These are phyloP conservation scores for Baronia brevicornis DNA, from an alignment of 2,888 invertebrate genomes.

Conservation along the genomic window DNA sequence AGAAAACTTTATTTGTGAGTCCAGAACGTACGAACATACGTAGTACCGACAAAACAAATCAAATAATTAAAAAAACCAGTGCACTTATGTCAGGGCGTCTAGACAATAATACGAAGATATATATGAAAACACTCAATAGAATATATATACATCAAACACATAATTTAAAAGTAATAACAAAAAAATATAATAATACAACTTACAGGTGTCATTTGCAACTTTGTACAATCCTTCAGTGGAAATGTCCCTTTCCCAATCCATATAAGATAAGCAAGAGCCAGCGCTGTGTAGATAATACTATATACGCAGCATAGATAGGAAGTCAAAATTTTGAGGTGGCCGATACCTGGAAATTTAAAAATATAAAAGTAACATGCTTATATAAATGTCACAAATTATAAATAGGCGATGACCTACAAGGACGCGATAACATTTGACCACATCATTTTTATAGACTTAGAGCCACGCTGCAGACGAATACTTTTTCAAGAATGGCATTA, in stretches of 20 bases:
- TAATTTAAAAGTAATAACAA: neutral
- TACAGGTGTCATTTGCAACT: constrained; percentile 72
- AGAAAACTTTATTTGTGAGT: too few species aligned
- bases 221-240: constrained; percentile 77
- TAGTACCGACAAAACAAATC: too few species aligned
- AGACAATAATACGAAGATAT: too few species aligned
- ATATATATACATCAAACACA: neutral
- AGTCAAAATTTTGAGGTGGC: constrained; percentile 77
- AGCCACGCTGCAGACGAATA: too few species aligned
- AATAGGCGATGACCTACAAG: too few species aligned
- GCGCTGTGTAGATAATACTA: constrained; percentile 76
- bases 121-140: too few species aligned
- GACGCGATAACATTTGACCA: too few species aligned
- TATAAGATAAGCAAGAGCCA: constrained; percentile 76
- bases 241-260: constrained; percentile 79
- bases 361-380: neutral
- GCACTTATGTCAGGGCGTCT: too few species aligned
- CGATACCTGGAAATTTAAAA: constrained; percentile 71
- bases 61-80: too few species aligned
- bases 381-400: neutral
- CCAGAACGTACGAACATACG: too few species aligned
- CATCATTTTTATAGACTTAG: too few species aligned
- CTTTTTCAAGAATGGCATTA: too few species aligned
- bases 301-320: constrained; percentile 77
- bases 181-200: constrained; percentile 20